Evolutionary conservation across 2,797 vertebrate genomes (phyloP), one percentile per base, ranked within the genome.

Genomic region (Taenioides sp.): DNA sequence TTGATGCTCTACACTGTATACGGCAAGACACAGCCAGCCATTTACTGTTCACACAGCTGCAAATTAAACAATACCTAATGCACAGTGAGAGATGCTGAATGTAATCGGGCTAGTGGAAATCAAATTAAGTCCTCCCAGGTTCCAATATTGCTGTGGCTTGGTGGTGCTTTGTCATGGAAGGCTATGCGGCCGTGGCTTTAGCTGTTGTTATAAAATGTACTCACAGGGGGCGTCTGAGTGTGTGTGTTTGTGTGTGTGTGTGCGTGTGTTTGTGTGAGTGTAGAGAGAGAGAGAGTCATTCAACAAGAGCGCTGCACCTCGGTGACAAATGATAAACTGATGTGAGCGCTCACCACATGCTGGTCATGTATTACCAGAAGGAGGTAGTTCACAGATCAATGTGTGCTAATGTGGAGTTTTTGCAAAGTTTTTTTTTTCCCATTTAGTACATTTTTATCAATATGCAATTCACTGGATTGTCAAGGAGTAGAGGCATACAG

Each of bases 11-110:
- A 18, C 9, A 1, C 16, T 17, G 25, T 43, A 34, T 17, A 49
- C 65, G 59, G 69, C 66, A 63, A 43, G 71, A 58, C 66, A 14
- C 43, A 61, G 73, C 40, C 12, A 79, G 55, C 76, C 65, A 7
- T 52, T 52, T 20, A 63, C 70, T 71, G 55, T 69, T 74, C 73
- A 2, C 54, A 70, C 54, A 74, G 70, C 66, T 70, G 63, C 18
- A 37, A 71, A 83, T 83, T 70, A 81, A 83, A 80, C 70, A 60
- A 68, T 80, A 79, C 71, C 67, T 27, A 71, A 70, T 72, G 68
- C 65, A 58, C 72, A 71, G 65, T 4, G 3, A 76, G 70, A 47
- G 54, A 75, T 65, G 70, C 50, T 17, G 59, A 79, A 78, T 69
- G 70, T 65, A 62, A 75, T 79, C 69, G 72, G 72, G 74, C 68